phyloP scores from a whole-genome alignment of 2,888 invertebrate species.

The Hypomecis punctinalis region DNA sequence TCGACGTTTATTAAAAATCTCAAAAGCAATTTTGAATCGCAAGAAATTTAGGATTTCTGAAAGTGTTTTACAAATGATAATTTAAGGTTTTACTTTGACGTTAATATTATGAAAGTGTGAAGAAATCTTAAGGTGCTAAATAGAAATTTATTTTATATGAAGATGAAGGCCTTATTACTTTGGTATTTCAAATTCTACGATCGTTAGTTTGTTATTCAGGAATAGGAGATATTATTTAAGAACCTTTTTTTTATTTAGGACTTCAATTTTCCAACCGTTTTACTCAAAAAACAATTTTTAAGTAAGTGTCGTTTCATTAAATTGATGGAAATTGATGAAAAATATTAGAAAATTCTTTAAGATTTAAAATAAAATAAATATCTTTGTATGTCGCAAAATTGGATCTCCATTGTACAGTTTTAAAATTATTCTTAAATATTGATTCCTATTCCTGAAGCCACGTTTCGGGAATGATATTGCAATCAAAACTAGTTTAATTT shows the following conservation, averaged over 20 bases:
- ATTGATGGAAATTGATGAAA: too few relatives aligned
- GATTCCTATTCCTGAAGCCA: slow-evolving; percentile 32
- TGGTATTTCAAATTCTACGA: slow-evolving; percentile 39
- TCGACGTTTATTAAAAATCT: slow-evolving; percentile 19
- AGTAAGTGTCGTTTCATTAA: too few relatives aligned
- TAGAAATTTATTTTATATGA: slow-evolving; percentile 35
- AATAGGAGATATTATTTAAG: slow-evolving; percentile 30
- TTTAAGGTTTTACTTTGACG: slow-evolving; percentile 30
- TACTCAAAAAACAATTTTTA: too few relatives aligned
- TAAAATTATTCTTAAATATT: slow-evolving; percentile 11
- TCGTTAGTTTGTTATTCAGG: slow-evolving; percentile 32
- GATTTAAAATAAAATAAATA: too few relatives aligned
- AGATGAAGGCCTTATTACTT: slow-evolving; percentile 38
- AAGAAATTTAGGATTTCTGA: slow-evolving; percentile 20
- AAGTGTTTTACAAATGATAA: slow-evolving; percentile 23
- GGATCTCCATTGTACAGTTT: too few relatives aligned
- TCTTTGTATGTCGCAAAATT: too few relatives aligned
- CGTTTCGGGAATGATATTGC: slow-evolving; percentile 32
- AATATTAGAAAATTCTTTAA: too few relatives aligned
- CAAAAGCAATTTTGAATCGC: slow-evolving; percentile 20
- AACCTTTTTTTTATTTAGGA: background rate
- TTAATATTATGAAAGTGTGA: slow-evolving; percentile 29
- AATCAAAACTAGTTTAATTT: background rate
- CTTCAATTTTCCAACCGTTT: too few relatives aligned
- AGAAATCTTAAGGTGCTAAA: slow-evolving; percentile 43